Percentiles rank a stretch among this genome's conserved stretches.
Evolutionary conservation across 53 echinoderm and acorn worm species (phyloP).

Genomic region (Echinarachnius parma): DNA sequence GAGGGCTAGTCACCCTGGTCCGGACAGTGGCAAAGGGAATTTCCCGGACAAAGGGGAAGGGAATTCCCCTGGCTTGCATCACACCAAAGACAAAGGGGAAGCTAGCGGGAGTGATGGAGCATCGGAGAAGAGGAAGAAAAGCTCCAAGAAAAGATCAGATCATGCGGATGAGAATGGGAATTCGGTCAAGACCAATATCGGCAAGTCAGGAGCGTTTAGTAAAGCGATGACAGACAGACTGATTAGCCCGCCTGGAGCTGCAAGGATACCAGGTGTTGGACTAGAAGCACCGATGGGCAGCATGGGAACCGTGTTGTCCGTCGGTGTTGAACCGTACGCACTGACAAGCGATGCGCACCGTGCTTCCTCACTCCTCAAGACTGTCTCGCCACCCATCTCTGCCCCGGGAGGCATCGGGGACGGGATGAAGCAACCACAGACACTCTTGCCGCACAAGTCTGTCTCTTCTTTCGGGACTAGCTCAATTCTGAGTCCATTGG

Average conservation of each 20-base stretch:
- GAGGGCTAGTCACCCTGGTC: constrained; percentile 6
- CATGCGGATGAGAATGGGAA: constrained; percentile 39
- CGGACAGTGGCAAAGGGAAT: neutral
- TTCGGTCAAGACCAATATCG: constrained; percentile 19
- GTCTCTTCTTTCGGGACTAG: too few relatives aligned
- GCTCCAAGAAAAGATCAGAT: constrained; percentile 15
- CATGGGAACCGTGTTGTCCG: constrained; percentile 22
- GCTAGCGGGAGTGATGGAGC: neutral
- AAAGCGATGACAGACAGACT: constrained; percentile 15
- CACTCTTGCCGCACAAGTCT: constrained; percentile 13
- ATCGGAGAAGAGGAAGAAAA: constrained; percentile 9
- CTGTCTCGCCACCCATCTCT: constrained; percentile 21
- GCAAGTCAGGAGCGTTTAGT: neutral
- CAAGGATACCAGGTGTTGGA: neutral
- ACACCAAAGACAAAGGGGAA: constrained; percentile 9
- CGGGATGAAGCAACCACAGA: constrained; percentile 8
- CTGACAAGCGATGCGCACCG: constrained; percentile 6
- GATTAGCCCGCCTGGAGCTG: neutral
- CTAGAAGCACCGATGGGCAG: neutral
- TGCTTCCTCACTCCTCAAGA: constrained; percentile 14
- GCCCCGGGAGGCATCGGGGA: neutral
- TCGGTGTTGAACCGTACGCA: constrained; percentile 20
- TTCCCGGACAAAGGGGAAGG: too few relatives aligned
- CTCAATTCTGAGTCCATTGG: neutral
- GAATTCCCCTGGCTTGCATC: constrained; percentile 25